phyloP scores from a whole-genome alignment of 2,888 invertebrate genomes.

The Boloria euphrosyne region DNA sequence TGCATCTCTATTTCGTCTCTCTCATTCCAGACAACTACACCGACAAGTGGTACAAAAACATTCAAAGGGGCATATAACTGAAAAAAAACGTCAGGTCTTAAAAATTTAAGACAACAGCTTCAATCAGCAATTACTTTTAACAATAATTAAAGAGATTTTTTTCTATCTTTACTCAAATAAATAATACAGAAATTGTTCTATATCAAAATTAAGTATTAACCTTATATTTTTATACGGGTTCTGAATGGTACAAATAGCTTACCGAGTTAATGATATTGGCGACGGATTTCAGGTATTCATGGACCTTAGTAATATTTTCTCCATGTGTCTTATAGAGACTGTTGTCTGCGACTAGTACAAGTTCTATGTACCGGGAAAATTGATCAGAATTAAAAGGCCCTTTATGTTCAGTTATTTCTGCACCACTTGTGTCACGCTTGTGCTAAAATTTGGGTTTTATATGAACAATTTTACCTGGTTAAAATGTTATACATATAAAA shows the following conservation, averaged over 20 bases:
- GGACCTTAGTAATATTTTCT: slow-evolving; percentile 87
- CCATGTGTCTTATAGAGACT: slow-evolving; percentile 91
- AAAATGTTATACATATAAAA: too few relatives aligned
- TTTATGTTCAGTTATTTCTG: slow-evolving; percentile 77
- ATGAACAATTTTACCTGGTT: too few relatives aligned
- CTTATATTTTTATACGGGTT: neutral
- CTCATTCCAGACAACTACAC: slow-evolving; percentile 97
- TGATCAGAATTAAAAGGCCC: slow-evolving; percentile 94
- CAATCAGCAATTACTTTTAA: too few relatives aligned
- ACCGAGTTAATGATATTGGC: slow-evolving; percentile 98
- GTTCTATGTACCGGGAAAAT: slow-evolving; percentile 92
- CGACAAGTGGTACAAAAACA: slow-evolving; percentile 97
- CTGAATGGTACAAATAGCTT: slow-evolving; percentile 63
- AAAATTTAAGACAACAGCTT: too few relatives aligned
- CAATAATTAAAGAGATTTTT: too few relatives aligned
- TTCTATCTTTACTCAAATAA: too few relatives aligned
- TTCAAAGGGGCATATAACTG: slow-evolving; percentile 93
- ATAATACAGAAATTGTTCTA: too few relatives aligned
- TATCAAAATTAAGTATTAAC: too few relatives aligned
- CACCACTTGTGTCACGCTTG: slow-evolving; percentile 83
- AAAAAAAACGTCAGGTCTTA: too few relatives aligned
- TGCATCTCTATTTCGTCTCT: slow-evolving; percentile 91
- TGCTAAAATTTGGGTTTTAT: slow-evolving; percentile 73
- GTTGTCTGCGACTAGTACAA: slow-evolving; percentile 94
- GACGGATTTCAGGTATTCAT: slow-evolving; percentile 94